Evolutionary conservation across 2,113 vertebrate species (phyloP).

Genomic region (Vanacampus margaritifer): DNA sequence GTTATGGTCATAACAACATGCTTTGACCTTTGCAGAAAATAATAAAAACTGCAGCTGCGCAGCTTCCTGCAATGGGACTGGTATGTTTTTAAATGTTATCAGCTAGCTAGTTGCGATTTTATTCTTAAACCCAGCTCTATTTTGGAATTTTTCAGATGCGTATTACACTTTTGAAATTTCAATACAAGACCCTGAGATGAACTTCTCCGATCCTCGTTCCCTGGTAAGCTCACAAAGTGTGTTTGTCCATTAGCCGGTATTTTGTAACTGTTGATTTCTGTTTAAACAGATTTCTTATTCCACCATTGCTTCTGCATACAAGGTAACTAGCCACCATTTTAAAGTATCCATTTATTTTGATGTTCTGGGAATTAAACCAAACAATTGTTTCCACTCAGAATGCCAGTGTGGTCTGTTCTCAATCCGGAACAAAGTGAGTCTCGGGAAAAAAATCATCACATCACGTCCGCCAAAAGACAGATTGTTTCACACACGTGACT

Average conservation of each 20-base stretch:
- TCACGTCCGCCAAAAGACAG: background rate
- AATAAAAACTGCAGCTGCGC: conserved; percentile 51
- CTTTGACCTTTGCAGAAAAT: conserved; percentile 25
- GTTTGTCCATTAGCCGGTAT: background rate
- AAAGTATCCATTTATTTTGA: background rate
- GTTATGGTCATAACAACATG: background rate
- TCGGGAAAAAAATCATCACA: background rate
- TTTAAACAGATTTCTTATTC: conserved; percentile 29
- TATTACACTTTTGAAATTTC: conserved; percentile 53
- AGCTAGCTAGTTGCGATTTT: conserved; percentile 6
- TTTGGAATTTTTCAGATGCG: conserved; percentile 46
- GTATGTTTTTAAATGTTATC: conserved; percentile 39
- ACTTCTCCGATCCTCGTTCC: background rate
- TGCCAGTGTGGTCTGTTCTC: conserved; percentile 16
- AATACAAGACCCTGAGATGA: conserved; percentile 2
- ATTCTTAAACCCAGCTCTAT: background rate
- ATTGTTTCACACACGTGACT: background rate
- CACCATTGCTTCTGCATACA: conserved; percentile 18
- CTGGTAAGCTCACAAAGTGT: conserved; percentile 37
- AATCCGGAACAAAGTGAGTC: conserved; percentile 34
- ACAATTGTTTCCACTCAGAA: conserved; percentile 22
- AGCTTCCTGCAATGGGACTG: conserved; percentile 45
- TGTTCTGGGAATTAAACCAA: too few relatives aligned
- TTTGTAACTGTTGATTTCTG: background rate
- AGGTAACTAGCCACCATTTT: conserved; percentile 33